Evolutionary conservation across 2,888 invertebrate species (phyloP), one percentile per base, ranked within the genome.

Genomic region (Athetis lepigone): DNA sequence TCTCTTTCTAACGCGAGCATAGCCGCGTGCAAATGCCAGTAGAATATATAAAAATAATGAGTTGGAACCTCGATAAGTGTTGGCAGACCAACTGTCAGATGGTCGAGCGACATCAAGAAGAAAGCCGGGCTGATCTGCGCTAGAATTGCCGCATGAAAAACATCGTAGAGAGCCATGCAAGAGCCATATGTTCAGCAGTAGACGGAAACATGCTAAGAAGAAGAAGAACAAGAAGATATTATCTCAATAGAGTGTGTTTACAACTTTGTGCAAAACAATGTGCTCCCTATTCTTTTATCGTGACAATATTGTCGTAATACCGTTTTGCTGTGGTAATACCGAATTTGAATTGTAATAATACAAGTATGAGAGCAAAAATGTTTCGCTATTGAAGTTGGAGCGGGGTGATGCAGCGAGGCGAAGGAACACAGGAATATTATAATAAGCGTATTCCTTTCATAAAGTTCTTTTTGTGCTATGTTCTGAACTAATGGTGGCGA

Each of bases 331-430:
- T 13, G 2, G 13, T 29, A 29, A 45, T 23, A 37, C 19, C 68
- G 43, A 45, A 57, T 37, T 43, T 37, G 36, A 58, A 58, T 37
- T 58, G 23, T 29, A 25, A 59, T 68, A 59, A 45, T 68, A 68
- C n/a, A 13, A 16, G 2, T 43, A 37, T 33, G n/a, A n/a, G n/a
- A 39, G 5, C 11, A 51, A 18, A 69, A 23, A 37, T 9, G 11
- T 37, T 50, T 45, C 4, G 33, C 16, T 64, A 16, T 37, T 25
- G 8, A 33, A 27, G 9, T 18, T 29, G 27, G n/a, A 27, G 6
- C 33, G 18, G 19, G 2, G n/a, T n/a, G 27, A 4, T 51, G 18
- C 11, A 56, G 8, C 5, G 6, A 18, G 9, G 33, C 2, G 33
- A 13, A 33, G 33, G 21, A 37, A 37, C 16, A 4, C 27, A 23